Conservation (phyloP, 2,888 invertebrate species). For the Atrina japonica region DNA sequence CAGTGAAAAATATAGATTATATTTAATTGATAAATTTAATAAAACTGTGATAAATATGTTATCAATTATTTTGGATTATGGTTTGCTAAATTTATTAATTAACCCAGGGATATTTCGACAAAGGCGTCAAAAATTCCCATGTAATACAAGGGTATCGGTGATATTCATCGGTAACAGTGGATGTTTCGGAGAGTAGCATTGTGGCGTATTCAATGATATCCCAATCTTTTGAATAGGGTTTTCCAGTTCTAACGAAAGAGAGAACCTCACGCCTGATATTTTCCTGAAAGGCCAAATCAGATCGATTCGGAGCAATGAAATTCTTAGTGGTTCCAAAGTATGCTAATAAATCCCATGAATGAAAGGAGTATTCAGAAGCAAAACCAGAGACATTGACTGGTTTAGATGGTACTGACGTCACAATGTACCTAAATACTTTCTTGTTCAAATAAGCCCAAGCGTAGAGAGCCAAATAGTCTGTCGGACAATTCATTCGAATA, state of each 20-base stretch:
- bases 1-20: no score
- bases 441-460: conserved; percentile 46
- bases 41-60: no score
- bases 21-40: no score
- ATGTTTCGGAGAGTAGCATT: conserved; percentile 52
- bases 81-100: no score
- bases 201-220: conserved; percentile 45
- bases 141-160: conserved; percentile 59
- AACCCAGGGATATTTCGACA: conserved; percentile 68
- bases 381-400: conserved; percentile 49
- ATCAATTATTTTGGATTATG: no score
- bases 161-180: conserved; percentile 39
- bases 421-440: conserved; percentile 63
- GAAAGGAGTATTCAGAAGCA: conserved; percentile 57
- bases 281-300: conserved; percentile 53
- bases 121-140: conserved; percentile 57
- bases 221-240: conserved; percentile 51
- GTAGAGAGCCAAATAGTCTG: conserved; percentile 51
- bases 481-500: conserved; percentile 68
- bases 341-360: conserved; percentile 63
- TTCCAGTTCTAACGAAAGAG: conserved; percentile 56
- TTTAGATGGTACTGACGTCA: conserved; percentile 58
- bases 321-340: conserved; percentile 59
- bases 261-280: conserved; percentile 56
- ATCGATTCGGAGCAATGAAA: conserved; percentile 35